A percentile compares a stretch with the other conserved stretches of the same genome.
phyloP scores from a whole-genome alignment of 2,888 invertebrate genomes.

The Saturnia japonica region DNA sequence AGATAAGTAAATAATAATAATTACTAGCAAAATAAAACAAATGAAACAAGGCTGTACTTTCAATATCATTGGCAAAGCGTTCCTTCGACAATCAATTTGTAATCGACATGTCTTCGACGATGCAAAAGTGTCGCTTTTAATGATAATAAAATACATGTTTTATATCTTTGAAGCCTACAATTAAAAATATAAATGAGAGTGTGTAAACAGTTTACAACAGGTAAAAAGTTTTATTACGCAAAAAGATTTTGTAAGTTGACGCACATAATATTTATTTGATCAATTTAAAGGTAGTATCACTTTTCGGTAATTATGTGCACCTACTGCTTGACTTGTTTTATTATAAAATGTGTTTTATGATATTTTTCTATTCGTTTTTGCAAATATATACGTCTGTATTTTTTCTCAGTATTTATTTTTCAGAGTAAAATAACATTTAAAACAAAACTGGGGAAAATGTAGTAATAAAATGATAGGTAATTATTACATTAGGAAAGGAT shows the following conservation, averaged over 20 bases:
- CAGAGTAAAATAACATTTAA: no score
- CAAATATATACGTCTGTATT: background rate
- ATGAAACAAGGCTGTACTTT: background rate
- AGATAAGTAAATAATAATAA: slow-evolving; percentile 22
- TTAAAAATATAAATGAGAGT: slow-evolving; percentile 60
- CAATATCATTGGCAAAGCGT: slow-evolving; percentile 24
- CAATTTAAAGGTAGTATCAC: slow-evolving; percentile 31
- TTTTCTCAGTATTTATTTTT: no score
- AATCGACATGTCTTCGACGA: slow-evolving; percentile 48
- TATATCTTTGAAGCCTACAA: slow-evolving; percentile 52
- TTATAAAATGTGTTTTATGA: background rate
- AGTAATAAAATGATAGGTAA: no score
- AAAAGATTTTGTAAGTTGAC: slow-evolving; percentile 48
- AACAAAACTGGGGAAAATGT: no score
- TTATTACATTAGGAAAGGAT: no score
- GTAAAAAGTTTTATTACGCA: slow-evolving; percentile 49
- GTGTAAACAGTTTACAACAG: slow-evolving; percentile 57
- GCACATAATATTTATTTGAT: slow-evolving; percentile 46
- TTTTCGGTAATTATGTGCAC: slow-evolving; percentile 23
- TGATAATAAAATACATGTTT: slow-evolving; percentile 67
- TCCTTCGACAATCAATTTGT: slow-evolving; percentile 47
- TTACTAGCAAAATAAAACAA: background rate
- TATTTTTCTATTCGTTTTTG: background rate
- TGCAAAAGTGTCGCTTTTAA: slow-evolving; percentile 61
- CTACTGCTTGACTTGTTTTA: background rate